Conservation (phyloP, 2,888 invertebrate species). For the Arenicola marina region DNA sequence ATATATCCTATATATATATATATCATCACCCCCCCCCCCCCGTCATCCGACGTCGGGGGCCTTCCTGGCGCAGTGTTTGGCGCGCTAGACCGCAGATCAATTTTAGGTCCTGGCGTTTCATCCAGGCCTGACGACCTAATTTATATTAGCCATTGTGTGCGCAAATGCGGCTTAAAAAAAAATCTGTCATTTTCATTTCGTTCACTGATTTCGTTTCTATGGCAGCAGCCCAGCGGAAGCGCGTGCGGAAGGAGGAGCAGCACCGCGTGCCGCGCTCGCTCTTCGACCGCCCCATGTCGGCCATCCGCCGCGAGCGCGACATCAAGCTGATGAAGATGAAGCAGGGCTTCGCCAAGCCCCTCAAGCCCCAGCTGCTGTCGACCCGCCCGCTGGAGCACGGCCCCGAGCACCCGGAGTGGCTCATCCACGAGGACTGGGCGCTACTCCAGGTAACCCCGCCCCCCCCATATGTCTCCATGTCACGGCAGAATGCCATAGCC, state of each 20-base stretch:
- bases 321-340: conserved; percentile 74
- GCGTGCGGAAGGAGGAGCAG: conserved; percentile 72
- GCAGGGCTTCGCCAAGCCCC: conserved; percentile 44
- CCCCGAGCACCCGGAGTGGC: conserved; percentile 79
- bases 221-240: conserved; percentile 55
- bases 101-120: too few relatives aligned
- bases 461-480: too few relatives aligned
- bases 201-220: neutral
- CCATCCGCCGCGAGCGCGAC: conserved; percentile 78
- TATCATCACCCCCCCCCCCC: too few relatives aligned
- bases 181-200: too few relatives aligned
- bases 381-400: conserved; percentile 42
- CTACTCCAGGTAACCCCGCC: conserved; percentile 70
- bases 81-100: too few relatives aligned
- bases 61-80: too few relatives aligned
- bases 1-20: too few relatives aligned
- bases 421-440: conserved; percentile 87
- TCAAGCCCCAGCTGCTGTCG: conserved; percentile 17
- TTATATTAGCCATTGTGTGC: too few relatives aligned
- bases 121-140: too few relatives aligned
- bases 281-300: conserved; percentile 79
- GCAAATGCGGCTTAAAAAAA: too few relatives aligned
- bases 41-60: too few relatives aligned
- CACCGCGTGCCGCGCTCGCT: conserved; percentile 79
- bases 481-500: too few relatives aligned